Conservation (phyloP, 2,888 invertebrate genomes). For the Adela reaumurella region DNA sequence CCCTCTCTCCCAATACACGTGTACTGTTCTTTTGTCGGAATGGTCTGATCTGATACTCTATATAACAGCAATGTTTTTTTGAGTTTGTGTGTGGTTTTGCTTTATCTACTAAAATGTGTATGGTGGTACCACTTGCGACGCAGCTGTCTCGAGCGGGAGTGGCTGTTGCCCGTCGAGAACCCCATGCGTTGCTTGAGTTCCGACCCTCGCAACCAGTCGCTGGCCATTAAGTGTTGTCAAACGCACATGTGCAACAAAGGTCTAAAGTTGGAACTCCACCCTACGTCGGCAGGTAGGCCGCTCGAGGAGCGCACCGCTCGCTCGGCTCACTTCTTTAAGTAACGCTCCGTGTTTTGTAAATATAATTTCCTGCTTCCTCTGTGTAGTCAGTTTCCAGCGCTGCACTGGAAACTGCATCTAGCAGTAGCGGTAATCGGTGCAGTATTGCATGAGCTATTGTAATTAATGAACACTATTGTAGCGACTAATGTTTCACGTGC, state of each 20-base stretch:
- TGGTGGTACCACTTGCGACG: constrained; percentile 52
- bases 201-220: constrained; percentile 69
- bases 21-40: too few species aligned
- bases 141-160: constrained; percentile 75
- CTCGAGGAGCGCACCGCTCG: too few species aligned
- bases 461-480: not conserved
- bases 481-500: not conserved
- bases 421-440: not conserved
- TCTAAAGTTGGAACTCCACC: constrained; percentile 65
- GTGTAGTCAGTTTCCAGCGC: not conserved
- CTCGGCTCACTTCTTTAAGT: not conserved
- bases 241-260: constrained; percentile 73
- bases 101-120: constrained; percentile 58
- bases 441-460: not conserved
- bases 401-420: not conserved
- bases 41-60: not conserved
- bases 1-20: too few species aligned
- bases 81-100: constrained; percentile 54
- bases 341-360: not conserved
- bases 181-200: constrained; percentile 78
- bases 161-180: constrained; percentile 74
- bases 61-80: constrained; percentile 5
- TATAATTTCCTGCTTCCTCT: not conserved
- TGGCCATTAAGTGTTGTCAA: constrained; percentile 80
- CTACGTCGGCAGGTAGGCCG: constrained; percentile 64